These are phyloP conservation scores for Thera obeliscata DNA, from an alignment of 2,888 invertebrate species.

Conservation along the genomic window DNA sequence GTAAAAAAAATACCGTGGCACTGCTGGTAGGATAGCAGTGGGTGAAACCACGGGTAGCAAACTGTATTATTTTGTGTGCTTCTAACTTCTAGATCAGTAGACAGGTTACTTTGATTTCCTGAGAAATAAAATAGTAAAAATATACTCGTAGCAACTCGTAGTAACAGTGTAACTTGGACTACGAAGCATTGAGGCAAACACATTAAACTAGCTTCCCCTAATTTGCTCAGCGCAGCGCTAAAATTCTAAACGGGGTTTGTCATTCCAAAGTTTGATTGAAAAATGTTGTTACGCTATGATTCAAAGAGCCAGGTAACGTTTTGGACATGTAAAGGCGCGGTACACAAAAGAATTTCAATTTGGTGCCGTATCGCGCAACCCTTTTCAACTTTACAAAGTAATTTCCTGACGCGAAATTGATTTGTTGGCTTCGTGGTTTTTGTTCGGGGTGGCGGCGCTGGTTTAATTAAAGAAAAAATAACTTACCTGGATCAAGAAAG, in stretches of 20 bases:
- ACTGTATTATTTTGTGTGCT: no score
- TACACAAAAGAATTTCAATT: constrained; percentile 83
- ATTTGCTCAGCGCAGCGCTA: constrained; percentile 2
- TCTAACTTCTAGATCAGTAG: no score
- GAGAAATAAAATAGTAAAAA: no score
- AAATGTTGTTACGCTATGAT: constrained; percentile 65
- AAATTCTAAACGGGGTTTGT: constrained; percentile 33
- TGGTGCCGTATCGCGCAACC: constrained; percentile 76
- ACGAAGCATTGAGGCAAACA: neutral
- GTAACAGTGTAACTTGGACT: neutral
- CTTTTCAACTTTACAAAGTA: constrained; percentile 81
- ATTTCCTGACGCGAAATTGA: constrained; percentile 81
- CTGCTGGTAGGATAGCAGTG: no score
- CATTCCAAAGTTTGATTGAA: constrained; percentile 62
- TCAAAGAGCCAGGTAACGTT: constrained; percentile 73
- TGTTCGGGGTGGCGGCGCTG: constrained; percentile 71
- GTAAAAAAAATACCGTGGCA: no score
- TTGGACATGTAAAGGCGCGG: constrained; percentile 75
- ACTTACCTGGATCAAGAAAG: constrained; percentile 8
- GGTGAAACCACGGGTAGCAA: no score
- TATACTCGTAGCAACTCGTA: no score
- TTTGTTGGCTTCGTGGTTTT: constrained; percentile 77
- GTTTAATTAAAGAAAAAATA: constrained; percentile 74
- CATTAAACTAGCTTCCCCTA: constrained; percentile 1
- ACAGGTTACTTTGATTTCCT: no score